phyloP scores from a whole-genome alignment of 2,888 invertebrate species.

The Andrena praecox region DNA sequence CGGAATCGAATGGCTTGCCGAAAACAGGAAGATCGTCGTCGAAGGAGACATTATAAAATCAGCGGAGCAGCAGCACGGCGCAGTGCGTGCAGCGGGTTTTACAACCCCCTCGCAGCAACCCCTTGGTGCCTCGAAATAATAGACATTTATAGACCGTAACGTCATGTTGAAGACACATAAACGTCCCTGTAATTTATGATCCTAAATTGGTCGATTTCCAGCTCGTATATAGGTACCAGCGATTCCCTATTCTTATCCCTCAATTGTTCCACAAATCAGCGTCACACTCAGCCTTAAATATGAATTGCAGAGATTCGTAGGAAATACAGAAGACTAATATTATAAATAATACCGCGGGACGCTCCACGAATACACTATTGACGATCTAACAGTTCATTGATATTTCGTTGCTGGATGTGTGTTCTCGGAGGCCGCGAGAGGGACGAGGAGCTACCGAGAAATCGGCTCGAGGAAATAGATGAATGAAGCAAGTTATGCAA shows the following conservation, averaged over 20 bases:
- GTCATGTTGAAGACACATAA: constrained; percentile 45
- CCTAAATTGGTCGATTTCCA: constrained; percentile 28
- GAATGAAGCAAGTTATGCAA: constrained; percentile 16
- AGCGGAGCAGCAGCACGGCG: constrained; percentile 25
- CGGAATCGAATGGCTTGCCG: neutral
- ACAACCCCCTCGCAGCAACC: constrained; percentile 34
- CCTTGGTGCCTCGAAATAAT: constrained; percentile 52
- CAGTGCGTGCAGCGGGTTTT: constrained; percentile 42
- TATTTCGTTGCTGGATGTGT: too few species aligned
- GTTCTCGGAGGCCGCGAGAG: too few species aligned
- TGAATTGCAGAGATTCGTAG: too few species aligned
- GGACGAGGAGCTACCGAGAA: neutral
- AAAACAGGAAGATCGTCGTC: neutral
- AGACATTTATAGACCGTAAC: constrained; percentile 67
- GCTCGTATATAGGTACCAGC: neutral
- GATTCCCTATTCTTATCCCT: neutral
- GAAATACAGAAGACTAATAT: too few species aligned
- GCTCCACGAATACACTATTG: too few species aligned
- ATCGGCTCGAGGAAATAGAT: neutral
- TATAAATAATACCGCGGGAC: too few species aligned
- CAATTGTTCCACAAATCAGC: too few species aligned
- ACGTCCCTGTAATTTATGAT: constrained; percentile 58
- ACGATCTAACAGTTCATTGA: too few species aligned
- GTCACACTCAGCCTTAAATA: too few species aligned
- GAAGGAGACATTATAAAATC: constrained; percentile 23